phyloP scores from a whole-genome alignment of 1,140 invertebrate genomes.

The Rhopalosiphum padi region DNA sequence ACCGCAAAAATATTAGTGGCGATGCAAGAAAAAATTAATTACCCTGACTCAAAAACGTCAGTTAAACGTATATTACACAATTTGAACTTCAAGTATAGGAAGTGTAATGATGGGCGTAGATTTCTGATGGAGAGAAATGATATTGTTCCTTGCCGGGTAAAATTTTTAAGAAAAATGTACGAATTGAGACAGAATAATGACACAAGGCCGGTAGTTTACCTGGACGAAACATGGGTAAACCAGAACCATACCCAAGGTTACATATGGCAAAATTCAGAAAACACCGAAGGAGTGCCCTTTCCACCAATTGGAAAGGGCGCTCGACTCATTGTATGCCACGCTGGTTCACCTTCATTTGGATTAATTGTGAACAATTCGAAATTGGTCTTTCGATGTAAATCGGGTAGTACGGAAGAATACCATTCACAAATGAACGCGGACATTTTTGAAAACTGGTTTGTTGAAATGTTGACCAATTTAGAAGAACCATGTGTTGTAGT shows the following conservation, averaged over 20 bases:
- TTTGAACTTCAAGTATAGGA: background rate
- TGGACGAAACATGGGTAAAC: background rate
- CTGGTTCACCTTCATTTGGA: too few species aligned
- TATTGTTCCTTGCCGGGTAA: conserved; percentile 27
- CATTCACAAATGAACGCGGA: too few species aligned
- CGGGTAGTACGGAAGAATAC: too few species aligned
- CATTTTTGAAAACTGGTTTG: too few species aligned
- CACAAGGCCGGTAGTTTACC: conserved; percentile 32
- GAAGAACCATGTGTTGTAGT: too few species aligned
- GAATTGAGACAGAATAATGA: background rate
- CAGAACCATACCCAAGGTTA: background rate
- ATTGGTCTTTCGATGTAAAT: too few species aligned
- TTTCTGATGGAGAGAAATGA: conserved; percentile 48
- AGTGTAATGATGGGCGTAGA: conserved; percentile 32
- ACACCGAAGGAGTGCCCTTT: too few species aligned
- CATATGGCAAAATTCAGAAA: background rate
- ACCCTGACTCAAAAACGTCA: background rate
- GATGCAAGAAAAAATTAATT: background rate
- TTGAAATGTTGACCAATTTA: too few species aligned
- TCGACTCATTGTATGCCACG: too few species aligned
- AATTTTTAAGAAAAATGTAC: background rate
- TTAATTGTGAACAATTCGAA: too few species aligned
- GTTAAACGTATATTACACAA: background rate
- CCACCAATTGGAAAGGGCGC: too few species aligned
- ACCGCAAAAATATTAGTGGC: background rate